These are phyloP conservation scores for Hypena proboscidalis DNA, from an alignment of 2,888 invertebrate genomes.

Conservation along the genomic window DNA sequence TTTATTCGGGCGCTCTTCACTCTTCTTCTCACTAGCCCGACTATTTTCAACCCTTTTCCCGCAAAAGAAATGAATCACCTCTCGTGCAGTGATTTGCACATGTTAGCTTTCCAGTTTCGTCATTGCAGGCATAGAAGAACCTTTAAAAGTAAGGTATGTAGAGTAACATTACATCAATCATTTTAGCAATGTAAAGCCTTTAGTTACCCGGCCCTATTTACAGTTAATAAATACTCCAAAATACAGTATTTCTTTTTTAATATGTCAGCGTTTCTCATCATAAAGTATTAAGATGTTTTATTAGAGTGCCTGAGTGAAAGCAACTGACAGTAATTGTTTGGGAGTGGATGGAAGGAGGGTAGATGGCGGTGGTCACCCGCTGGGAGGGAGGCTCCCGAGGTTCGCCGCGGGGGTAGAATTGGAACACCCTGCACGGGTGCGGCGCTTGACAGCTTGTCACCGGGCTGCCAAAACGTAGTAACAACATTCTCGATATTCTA, in stretches of 20 bases:
- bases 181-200: no score
- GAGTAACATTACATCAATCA: slow-evolving; percentile 3
- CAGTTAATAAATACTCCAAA: no score
- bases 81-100: no score
- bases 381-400: no score
- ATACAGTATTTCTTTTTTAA: slow-evolving; percentile 20
- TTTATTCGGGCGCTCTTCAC: no score
- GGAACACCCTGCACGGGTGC: slow-evolving; percentile 28
- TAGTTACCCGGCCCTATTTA: no score
- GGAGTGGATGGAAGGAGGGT: slow-evolving; percentile 58
- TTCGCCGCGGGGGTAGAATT: slow-evolving; percentile 15
- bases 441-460: slow-evolving; percentile 33
- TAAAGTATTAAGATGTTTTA: slow-evolving; percentile 43
- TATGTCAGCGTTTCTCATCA: slow-evolving; percentile 40
- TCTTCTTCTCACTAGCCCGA: no score
- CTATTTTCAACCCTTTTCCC: no score
- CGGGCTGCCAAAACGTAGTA: slow-evolving; percentile 14
- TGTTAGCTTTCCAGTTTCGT: no score
- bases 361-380: slow-evolving; percentile 49
- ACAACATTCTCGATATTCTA: slow-evolving; percentile 2
- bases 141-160: no score
- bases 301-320: slow-evolving; percentile 38
- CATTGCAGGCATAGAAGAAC: no score
- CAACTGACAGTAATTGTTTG: slow-evolving; percentile 51
- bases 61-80: no score